Percentiles rank a stretch among this genome's conserved stretches.
Evolutionary conservation across 2,113 vertebrate species (phyloP).

Genomic region (Isurus oxyrinchus): DNA sequence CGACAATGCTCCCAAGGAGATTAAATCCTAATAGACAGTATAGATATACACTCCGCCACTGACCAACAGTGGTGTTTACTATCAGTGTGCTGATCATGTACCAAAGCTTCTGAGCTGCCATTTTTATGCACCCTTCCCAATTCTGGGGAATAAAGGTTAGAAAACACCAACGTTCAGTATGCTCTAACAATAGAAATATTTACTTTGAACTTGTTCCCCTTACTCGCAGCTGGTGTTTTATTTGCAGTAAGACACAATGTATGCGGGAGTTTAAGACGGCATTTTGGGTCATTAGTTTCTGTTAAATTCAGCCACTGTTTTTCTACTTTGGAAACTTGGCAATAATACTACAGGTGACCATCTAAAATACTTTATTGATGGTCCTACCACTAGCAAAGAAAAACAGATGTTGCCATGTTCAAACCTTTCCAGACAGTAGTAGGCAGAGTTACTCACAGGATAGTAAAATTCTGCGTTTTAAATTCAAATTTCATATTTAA

Average conservation of each 20-base stretch:
- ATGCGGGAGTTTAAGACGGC: neutral
- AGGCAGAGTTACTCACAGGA: neutral
- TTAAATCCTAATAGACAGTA: too few species aligned
- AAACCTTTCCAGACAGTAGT: neutral
- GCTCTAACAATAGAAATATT: neutral
- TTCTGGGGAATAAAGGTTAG: too few species aligned
- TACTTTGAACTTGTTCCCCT: slow-evolving; percentile 19
- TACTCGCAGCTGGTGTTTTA: slow-evolving; percentile 16
- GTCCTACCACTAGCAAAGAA: neutral
- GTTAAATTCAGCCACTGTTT: neutral
- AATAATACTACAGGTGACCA: neutral
- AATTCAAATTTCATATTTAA: neutral
- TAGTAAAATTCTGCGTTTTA: neutral
- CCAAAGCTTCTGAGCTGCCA: too few species aligned
- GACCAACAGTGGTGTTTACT: too few species aligned
- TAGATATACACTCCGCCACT: too few species aligned
- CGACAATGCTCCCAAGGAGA: too few species aligned
- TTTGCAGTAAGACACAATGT: neutral
- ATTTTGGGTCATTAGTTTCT: neutral
- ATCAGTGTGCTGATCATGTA: too few species aligned
- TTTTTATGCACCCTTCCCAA: too few species aligned
- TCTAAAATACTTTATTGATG: neutral
- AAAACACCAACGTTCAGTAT: too few species aligned
- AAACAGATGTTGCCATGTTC: neutral
- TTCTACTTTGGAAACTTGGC: neutral